Evolutionary conservation across 1,140 invertebrate genomes (phyloP), one percentile per base, ranked within the genome.

Genomic region (Pseudomyrmex pallidus): DNA sequence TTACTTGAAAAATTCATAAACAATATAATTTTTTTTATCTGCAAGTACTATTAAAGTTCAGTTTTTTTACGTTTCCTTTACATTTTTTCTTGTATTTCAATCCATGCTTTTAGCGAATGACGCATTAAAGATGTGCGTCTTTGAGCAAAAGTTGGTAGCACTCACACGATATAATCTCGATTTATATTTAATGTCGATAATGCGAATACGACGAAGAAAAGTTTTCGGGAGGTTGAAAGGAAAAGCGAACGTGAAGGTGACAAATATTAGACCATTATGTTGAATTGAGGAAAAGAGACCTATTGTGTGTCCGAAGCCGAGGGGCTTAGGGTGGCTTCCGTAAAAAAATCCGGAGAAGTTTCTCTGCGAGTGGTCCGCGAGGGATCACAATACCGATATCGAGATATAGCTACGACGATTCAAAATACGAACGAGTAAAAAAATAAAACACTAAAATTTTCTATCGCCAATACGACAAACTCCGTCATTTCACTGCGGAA

Each of bases 201-300:
- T 44, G 62, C 25, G 35, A 35, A 44, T 54, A 22, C 9, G 63
- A 67, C 7, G 35, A 13, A 8, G 44, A 50, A 22, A 50, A 25
- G 15, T 46, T 62, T 74, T 25, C 56, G 46, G 9, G 20, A 61
- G 57, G 8, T 17, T 25, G 66, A 70, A 72, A 59, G n/a, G 7
- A 70, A 59, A 80, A 72, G 70, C 66, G 44, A 80, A 3, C 46
- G 54, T 22, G 8, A 72, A 80, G n/a, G 54, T 80, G 66, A 80
- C 44, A 56, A 80, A 59, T 80, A 80, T 80, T 50, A 48, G 20
- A 15, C 44, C 54, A 72, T 70, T 80, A 72, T 17, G 15, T 59
- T 13, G 66, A 54, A 72, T 50, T 59, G 8, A 25, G 66, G 59
- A 35, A 10, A 57, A 78, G 64, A 35, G 48, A 44, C 20, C 52